phyloP scores from a whole-genome alignment of 2,888 invertebrate species.

The Brachyptera putata region DNA sequence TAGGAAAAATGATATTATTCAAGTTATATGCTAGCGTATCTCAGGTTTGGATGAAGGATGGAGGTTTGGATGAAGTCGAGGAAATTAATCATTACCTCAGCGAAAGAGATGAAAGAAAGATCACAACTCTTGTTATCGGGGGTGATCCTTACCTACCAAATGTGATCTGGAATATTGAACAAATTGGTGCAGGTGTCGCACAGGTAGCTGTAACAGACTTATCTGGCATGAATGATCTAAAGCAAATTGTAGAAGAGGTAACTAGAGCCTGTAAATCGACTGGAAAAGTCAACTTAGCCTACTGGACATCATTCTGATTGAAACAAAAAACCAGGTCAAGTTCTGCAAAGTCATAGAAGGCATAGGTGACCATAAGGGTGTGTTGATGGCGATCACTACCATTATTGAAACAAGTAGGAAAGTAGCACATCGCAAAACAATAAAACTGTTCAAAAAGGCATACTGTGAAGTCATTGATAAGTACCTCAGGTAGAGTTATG shows the following conservation, averaged over 20 bases:
- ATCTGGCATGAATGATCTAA: not conserved
- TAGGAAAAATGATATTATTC: too few species aligned
- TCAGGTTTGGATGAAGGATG: constrained; percentile 1
- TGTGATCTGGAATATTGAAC: not conserved
- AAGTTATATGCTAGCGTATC: too few species aligned
- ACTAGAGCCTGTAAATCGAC: not conserved
- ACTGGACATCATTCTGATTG: not conserved
- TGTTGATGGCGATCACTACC: not conserved
- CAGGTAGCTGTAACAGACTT: not conserved
- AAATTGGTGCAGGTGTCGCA: not conserved
- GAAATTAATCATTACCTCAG: not conserved
- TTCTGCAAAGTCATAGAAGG: constrained; percentile 4
- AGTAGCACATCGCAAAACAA: not conserved
- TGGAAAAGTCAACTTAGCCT: not conserved
- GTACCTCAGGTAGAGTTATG: not conserved
- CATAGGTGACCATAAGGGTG: constrained; percentile 4
- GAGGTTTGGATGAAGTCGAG: not conserved
- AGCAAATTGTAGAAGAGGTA: constrained; percentile 1
- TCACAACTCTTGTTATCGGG: not conserved
- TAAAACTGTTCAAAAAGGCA: not conserved
- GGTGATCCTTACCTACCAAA: not conserved
- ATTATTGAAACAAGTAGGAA: not conserved
- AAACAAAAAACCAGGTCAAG: not conserved
- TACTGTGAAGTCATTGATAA: not conserved
- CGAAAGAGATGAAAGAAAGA: not conserved